Percentiles rank a stretch among this genome's conserved stretches.
Conservation (phyloP, 2,113 vertebrate genomes). For the Prionailurus viverrinus region DNA sequence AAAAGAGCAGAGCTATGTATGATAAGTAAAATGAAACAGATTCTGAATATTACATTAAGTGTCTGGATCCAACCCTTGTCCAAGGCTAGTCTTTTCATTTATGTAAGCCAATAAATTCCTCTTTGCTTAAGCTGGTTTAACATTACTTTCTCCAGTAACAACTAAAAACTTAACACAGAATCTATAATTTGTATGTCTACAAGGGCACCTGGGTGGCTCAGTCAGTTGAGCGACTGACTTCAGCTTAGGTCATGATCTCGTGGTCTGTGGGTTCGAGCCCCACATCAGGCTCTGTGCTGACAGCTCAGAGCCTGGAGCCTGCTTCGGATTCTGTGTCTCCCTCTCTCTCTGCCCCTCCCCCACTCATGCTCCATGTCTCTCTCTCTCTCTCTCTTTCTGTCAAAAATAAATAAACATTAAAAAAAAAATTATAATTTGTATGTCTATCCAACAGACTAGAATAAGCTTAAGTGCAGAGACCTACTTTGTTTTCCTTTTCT, state of each 20-base stretch:
- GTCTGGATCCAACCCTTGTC: slow-evolving; percentile 13
- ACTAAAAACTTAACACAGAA: slow-evolving; percentile 16
- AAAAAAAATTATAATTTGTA: not conserved
- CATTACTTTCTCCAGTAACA: slow-evolving; percentile 20
- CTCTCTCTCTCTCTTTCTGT: too few relatives aligned
- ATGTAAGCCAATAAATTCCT: not conserved
- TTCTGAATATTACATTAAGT: slow-evolving; percentile 13
- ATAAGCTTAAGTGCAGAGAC: not conserved
- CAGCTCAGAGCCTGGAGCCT: too few relatives aligned
- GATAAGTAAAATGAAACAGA: not conserved
- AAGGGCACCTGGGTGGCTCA: too few relatives aligned
- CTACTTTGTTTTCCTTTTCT: slow-evolving; percentile 2
- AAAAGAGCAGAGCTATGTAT: not conserved
- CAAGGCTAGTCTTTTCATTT: not conserved
- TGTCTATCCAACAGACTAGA: slow-evolving; percentile 8
- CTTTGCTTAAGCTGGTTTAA: slow-evolving; percentile 20
- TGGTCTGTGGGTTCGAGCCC: too few relatives aligned
- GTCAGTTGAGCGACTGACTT: too few relatives aligned
- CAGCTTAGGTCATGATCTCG: too few relatives aligned
- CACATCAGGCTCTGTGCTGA: too few relatives aligned
- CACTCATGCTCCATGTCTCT: too few relatives aligned
- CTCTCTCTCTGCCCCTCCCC: too few relatives aligned
- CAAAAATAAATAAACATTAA: too few relatives aligned
- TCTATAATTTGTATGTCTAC: not conserved
- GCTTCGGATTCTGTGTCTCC: too few relatives aligned